Conservation (phyloP, 2,113 vertebrate species). For the Microcebus jonahi region DNA sequence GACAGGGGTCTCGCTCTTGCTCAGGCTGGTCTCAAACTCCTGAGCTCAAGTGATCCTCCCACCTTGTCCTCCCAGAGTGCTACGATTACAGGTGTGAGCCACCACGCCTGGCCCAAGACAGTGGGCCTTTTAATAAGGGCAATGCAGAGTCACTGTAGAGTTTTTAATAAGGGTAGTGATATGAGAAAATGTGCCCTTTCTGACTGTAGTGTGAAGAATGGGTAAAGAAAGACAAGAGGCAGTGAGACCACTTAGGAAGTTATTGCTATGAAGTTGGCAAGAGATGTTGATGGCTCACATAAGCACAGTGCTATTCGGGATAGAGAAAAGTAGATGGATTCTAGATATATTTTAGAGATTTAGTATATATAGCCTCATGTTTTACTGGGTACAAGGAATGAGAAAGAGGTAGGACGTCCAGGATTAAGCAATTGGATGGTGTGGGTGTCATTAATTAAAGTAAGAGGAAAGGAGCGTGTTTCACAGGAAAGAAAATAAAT, state of each 20-base stretch:
- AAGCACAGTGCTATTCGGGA: background rate
- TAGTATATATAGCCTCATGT: background rate
- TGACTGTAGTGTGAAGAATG: background rate
- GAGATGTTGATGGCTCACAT: background rate
- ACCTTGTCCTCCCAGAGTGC: too few relatives aligned
- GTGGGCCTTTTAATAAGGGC: background rate
- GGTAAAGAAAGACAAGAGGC: background rate
- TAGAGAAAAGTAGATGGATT: background rate
- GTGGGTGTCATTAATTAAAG: background rate
- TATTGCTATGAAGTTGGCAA: background rate
- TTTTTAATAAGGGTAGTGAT: background rate
- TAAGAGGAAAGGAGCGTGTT: slow-evolving; percentile 5
- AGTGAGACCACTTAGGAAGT: background rate
- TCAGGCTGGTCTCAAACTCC: too few relatives aligned
- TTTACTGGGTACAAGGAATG: background rate
- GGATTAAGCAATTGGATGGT: background rate
- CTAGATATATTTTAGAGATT: background rate
- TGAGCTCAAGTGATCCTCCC: too few relatives aligned
- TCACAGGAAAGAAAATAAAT: background rate
- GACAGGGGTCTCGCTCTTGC: too few relatives aligned
- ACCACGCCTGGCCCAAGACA: too few relatives aligned
- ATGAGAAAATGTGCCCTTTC: background rate
- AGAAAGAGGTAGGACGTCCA: background rate
- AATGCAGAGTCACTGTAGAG: background rate
- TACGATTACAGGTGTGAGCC: too few relatives aligned